Base-by-base conservation (phyloP, 1,140 invertebrate genomes). In the Lasioglossum albipes region DNA sequence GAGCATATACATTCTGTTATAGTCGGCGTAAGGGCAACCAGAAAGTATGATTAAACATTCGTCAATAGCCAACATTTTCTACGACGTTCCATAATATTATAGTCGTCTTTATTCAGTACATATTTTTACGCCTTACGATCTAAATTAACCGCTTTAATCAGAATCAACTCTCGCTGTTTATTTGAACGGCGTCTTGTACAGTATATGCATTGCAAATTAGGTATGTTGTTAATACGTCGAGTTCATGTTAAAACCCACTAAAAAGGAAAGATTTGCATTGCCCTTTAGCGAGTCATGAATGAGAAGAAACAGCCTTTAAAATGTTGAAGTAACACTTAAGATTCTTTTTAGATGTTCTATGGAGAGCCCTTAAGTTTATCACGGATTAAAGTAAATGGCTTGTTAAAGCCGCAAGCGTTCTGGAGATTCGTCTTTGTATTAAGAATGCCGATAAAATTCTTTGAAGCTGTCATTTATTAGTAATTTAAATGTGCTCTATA, bases 351-450 rank as follows among this genome's bases (percentile, higher is more conserved):
- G 49, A 54, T 62, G 71, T 27, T 41, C 16, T 31, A 27, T 73
- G 61, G 36, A 79, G 22, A 27, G 73, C 49, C 22, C 61, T 79
- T 66, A 69, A 66, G 57, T 73, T 73, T 57, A 73, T 73, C 31
- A 36, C 77, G 70, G 45, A 66, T 74, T 66, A 36, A 79, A 31
- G 70, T 52, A 73, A 79, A 74, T 65, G 61, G 77, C 77, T 79
- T 36, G 77, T 79, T 79, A 79, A 79, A 79, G 77, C 54, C 61
- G 61, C 45, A 54, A 64, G n/a, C 36, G 22, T 45, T 12, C 22
- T 22, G 36, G 54, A 65, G 61, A 79, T 72, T 54, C 49, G 73
- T 45, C 77, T 57, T 79, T 65, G 41, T 66, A 57, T 7, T 49
- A 18, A 74, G 70, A 45, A 22, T 27, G 7, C 70, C 73, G 54